These are phyloP conservation scores for Pteromalus puparum DNA, from an alignment of 1,140 invertebrate genomes.

Conservation along the genomic window DNA sequence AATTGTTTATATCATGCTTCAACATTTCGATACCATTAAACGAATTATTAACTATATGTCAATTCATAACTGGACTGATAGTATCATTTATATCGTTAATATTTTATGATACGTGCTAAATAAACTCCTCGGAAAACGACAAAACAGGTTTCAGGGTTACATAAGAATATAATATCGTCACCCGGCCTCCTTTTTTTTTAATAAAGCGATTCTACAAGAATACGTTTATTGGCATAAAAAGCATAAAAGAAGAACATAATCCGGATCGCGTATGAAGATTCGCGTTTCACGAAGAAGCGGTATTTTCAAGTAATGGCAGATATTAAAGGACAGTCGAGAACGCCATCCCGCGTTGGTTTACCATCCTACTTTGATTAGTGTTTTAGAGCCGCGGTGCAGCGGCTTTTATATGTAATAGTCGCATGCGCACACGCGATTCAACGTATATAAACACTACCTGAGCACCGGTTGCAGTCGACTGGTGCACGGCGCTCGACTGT, in stretches of 20 bases:
- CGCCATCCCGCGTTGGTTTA: not conserved
- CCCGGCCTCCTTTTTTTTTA: not conserved
- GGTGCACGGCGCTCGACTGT: not conserved
- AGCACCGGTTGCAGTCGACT: not conserved
- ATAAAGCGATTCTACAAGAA: not conserved
- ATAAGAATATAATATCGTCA: not conserved
- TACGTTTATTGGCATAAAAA: not conserved
- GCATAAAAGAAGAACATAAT: not conserved
- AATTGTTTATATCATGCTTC: too few species aligned
- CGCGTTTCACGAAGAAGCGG: not conserved
- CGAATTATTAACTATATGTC: too few species aligned
- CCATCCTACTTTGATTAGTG: slow-evolving; percentile 8
- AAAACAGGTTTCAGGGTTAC: not conserved
- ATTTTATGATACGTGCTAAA: too few species aligned
- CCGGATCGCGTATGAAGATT: not conserved
- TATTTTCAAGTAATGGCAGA: not conserved
- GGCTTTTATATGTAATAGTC: not conserved
- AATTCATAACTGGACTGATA: too few species aligned
- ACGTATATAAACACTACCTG: slow-evolving; percentile 11
- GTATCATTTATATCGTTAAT: too few species aligned
- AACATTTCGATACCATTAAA: too few species aligned
- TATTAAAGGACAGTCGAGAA: not conserved
- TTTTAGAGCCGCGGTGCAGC: not conserved
- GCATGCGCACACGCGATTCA: not conserved
- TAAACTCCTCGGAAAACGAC: too few species aligned